Evolutionary conservation across 2,888 invertebrate genomes (phyloP), one percentile per base, ranked within the genome.

Genomic region (Mythimna vitellina): DNA sequence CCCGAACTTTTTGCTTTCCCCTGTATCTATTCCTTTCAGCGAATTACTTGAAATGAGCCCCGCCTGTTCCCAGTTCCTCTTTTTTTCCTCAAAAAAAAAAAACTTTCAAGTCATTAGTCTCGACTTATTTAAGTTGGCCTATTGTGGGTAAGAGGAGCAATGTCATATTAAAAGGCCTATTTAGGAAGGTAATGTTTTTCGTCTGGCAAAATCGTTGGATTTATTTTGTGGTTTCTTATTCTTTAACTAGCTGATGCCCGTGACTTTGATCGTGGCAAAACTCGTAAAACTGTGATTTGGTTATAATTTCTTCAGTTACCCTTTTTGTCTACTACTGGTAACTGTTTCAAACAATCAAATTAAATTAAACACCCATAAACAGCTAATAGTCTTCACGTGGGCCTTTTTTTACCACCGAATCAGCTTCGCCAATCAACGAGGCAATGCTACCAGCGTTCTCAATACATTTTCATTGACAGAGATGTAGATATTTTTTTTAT

Each of bases 91-190:
- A 78, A 81, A 79, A 84, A 78, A 81, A 79, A 84, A 85, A 88
- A 89, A 89, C 77, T 88, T 90, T 89, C 83, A 62, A 89, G 89
- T 89, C 90, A 89, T 90, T 90, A 90, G 85, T 73, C 82, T 61
- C 67, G 51, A 76, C 69, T 78, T 84, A 84, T 80, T 78, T 81
- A 85, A 85, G 82, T 80, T 79, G 57, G 65, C 65, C 79, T 80
- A 80, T 85, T 84, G 82, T 82, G 75, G 82, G 60, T 74, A 74
- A 73, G 72, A 63, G 61, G 65, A 35, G 38, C 62, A 80, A 62
- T 53, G 64, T 67, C 63, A 62, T 70, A 83, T 70, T 81, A 58
- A 76, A 67, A 70, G 9, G 29, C 20, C 60, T 66, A 57, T 65
- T 66, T 65, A 64, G 57, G 42, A 65, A 69, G 69, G 49, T 80